Evolutionary conservation across 1,140 invertebrate species (phyloP), one percentile per base, ranked within the genome.

Genomic region (Mylabris phalerata): DNA sequence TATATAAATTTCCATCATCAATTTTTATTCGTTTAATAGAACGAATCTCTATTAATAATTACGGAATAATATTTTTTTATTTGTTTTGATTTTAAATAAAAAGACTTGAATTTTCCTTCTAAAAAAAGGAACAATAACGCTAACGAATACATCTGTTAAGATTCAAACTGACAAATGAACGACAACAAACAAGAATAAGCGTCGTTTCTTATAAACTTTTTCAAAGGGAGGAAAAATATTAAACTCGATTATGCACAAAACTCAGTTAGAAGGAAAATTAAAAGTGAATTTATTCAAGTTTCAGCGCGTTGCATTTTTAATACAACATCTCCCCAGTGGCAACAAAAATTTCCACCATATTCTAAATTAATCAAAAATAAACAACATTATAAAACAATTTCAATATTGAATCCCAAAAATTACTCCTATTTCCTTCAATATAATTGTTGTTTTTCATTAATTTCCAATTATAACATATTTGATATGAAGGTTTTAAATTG

Each of bases 231-330:
- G 19, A 32, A 32, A 32, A 32, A 32, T 32, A 32, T 45, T 51
- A 59, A 59, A 59, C 57, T 59, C 44, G 57, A 59, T 59, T 59
- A 59, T 59, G 47, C 40, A 41, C 49, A 59, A 7, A 59, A 59
- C 57, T 59, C 40, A 59, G 57, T 59, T 59, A 59, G 46, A 59
- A 45, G 44, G 32, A 56, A 59, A 59, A 59, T 59, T 59, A 59
- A 59, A 50, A 51, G 57, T 59, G 50, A 59, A 59, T 59, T 59
- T 59, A 59, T 50, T 52, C 51, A 59, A 59, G 40, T 59, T 59
- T 59, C 52, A 59, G 51, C 49, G 51, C 52, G 46, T 59, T 51
- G 57, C 50, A 51, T 59, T 54, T 59, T 59, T 54, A 59, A 59
- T 46, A 40, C 13, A 39, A 40, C 41, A 52, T 3, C 26, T n/a